A percentile compares a stretch with the other conserved stretches of the same genome.
Conservation (phyloP, 2,888 invertebrate genomes). For the Eledone cirrhosa region DNA sequence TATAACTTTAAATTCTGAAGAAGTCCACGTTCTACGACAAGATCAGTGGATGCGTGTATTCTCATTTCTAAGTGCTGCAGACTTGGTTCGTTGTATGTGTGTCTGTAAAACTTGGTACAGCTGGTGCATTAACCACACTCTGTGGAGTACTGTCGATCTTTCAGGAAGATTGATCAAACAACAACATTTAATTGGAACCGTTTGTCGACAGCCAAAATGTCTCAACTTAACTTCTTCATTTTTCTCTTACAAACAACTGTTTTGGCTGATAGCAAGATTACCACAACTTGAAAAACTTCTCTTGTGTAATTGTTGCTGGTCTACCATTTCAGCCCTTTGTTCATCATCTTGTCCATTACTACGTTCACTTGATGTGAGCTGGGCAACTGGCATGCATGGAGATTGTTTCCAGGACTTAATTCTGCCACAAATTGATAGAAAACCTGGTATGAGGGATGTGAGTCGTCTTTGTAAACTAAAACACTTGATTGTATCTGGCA, state of each 20-base stretch:
- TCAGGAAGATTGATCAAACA: conserved; percentile 75
- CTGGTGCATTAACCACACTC: conserved; percentile 80
- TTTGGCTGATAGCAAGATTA: conserved; percentile 87
- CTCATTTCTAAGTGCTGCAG: conserved; percentile 62
- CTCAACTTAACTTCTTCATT: conserved; percentile 90
- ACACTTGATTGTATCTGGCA: conserved; percentile 82
- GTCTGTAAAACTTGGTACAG: conserved; percentile 92
- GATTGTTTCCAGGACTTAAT: conserved; percentile 84
- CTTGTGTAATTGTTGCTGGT: conserved; percentile 77
- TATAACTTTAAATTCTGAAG: conserved; percentile 43
- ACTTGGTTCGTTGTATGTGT: conserved; percentile 74
- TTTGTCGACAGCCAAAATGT: conserved; percentile 85
- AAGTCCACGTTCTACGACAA: conserved; percentile 56
- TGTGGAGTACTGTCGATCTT: conserved; percentile 88
- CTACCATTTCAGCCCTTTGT: conserved; percentile 80
- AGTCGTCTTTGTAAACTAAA: conserved; percentile 81
- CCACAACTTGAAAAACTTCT: conserved; percentile 84
- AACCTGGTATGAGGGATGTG: conserved; percentile 78
- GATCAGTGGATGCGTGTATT: conserved; percentile 68
- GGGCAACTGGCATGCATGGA: conserved; percentile 86
- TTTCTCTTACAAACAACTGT: conserved; percentile 85
- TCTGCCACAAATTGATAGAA: conserved; percentile 85
- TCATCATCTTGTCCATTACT: conserved; percentile 84
- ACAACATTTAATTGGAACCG: conserved; percentile 81
- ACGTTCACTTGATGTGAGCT: conserved; percentile 80